A percentile compares a stretch with the other conserved stretches of the same genome.
These are phyloP conservation scores for Probosciger aterrimus DNA, from an alignment of 2,113 vertebrate species.

Conservation along the genomic window DNA sequence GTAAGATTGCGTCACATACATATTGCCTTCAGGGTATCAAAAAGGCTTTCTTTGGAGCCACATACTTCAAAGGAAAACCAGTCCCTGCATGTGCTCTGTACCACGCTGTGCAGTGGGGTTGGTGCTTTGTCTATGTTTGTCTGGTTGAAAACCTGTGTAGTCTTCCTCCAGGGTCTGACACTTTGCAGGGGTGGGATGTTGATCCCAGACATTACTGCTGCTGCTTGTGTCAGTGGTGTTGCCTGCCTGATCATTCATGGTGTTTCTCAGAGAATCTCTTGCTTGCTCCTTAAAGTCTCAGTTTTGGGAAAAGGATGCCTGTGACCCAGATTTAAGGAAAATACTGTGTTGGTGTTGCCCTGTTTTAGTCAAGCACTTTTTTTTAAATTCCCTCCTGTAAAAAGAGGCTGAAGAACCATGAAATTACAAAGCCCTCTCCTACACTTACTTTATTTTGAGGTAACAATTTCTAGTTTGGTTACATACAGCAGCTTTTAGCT, in stretches of 20 bases:
- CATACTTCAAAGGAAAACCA: background rate
- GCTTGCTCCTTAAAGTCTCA: background rate
- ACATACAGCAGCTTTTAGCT: background rate
- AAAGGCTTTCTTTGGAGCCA: constrained; percentile 16
- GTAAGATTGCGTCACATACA: background rate
- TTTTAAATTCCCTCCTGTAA: background rate
- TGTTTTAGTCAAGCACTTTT: background rate
- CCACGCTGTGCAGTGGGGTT: background rate
- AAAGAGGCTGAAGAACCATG: background rate
- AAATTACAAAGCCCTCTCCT: background rate
- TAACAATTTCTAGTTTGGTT: background rate
- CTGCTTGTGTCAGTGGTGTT: background rate
- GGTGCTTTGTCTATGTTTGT: rapidly evolving
- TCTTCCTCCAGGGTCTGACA: background rate
- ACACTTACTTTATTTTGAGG: background rate
- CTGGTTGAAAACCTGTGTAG: background rate
- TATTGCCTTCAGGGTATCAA: background rate
- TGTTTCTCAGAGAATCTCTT: background rate
- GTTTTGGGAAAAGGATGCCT: background rate
- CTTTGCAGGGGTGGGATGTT: background rate
- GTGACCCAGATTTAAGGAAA: background rate
- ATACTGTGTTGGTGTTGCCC: background rate
- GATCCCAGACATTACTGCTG: background rate
- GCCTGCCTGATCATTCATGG: rapidly evolving
- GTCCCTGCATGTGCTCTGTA: background rate